Base-by-base conservation (phyloP, 2,888 invertebrate species). In the Tetrapedia diversipes region DNA sequence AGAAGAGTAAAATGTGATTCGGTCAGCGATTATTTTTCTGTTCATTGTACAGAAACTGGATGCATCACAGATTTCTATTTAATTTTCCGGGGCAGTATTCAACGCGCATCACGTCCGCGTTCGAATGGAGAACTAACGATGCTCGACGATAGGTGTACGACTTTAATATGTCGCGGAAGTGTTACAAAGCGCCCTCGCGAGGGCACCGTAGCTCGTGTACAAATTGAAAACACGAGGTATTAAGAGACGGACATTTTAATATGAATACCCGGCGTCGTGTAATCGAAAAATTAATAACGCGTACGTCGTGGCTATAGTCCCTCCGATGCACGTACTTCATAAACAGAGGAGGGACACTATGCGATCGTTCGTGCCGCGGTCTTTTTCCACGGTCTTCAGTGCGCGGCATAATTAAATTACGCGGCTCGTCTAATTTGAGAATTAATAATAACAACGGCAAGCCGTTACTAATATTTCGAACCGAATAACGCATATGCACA, bases 401-500 rank as follows among this genome's bases (percentile, higher is more conserved):
- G 8, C 14, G 3, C 10, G 0, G 32, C n/a, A n/a, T 65, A 73
- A 73, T 75, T 65, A 29, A 65, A 75, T 64, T 39, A 69, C 16
- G 45, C 57, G 29, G 16, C 29, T 32, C 7, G 70, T 79, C 76
- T 69, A 82, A 79, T 82, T 78, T 69, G 54, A 24, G 69, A 77
- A 77, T 77, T 69, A 72, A 69, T 60, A 82, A 82, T 56, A 69
- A 76, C 72, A n/a, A n/a, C n/a, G n/a, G n/a, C n/a, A n/a, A n/a
- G n/a, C 76, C 34, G 56, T 66, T 56, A 56, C 70, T 76, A 66
- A 77, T 77, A 66, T 76, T 76, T 63, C n/a, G 65, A 77, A 22
- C 56, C 57, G n/a, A n/a, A 47, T 29, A 34, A 10, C 32, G 47
- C 60, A 53, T 57, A 22, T 11, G 6, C n/a, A n/a, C n/a, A n/a